phyloP scores from a whole-genome alignment of 2,797 vertebrate species.

The Xiphorhynchus erythropygius region DNA sequence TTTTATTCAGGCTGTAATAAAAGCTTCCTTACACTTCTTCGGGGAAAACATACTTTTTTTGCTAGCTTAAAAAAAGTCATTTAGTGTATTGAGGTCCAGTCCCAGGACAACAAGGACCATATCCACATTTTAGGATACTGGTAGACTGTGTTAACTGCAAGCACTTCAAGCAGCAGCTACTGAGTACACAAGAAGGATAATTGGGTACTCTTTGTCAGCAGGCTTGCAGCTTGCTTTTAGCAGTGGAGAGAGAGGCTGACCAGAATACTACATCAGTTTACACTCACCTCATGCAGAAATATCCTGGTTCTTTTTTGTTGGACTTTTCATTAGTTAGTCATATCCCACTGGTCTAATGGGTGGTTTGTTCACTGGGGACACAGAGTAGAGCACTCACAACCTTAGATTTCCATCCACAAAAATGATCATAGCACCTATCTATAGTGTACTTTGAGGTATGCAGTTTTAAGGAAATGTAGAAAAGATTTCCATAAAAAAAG shows the following conservation, averaged over 20 bases:
- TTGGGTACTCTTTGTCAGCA: not conserved
- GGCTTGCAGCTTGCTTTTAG: not conserved
- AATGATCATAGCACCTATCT: not conserved
- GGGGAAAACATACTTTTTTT: not conserved
- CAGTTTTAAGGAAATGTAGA: not conserved
- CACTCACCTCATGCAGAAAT: not conserved
- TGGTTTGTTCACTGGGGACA: not conserved
- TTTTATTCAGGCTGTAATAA: not conserved
- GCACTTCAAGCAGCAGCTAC: not conserved
- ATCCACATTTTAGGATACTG: accelerated
- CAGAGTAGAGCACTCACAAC: not conserved
- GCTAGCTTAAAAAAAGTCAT: not conserved
- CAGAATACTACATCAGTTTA: not conserved
- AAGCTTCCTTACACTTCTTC: not conserved
- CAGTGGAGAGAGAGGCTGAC: not conserved
- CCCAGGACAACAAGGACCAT: not conserved
- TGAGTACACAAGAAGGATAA: not conserved
- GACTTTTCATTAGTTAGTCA: not conserved
- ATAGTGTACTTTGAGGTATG: not conserved
- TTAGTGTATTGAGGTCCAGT: not conserved
- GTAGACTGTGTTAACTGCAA: not conserved
- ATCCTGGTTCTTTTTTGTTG: not conserved
- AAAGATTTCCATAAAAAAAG: not conserved
- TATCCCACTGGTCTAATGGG: not conserved
- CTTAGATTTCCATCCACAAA: not conserved